Base-by-base conservation (phyloP, 2,888 invertebrate species). In the Lasius platythorax region DNA sequence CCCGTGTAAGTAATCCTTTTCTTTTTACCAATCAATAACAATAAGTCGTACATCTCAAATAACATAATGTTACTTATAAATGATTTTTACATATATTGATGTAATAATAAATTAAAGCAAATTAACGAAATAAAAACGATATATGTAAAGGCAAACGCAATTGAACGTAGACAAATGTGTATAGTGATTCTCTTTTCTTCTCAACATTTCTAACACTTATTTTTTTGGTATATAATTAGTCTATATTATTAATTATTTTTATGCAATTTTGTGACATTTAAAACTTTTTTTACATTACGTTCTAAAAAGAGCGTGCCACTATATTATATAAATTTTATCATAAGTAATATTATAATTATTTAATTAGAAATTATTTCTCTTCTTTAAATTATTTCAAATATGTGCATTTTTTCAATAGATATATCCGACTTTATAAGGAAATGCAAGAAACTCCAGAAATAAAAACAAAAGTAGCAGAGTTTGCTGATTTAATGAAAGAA, bases 401-500 rank as follows among this genome's bases (percentile, higher is more conserved):
- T 23, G 5, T 15, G 11, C 3, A 61, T 74, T n/a, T 15, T 23
- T 63, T 72, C 0, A 12, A 63, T n/a, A 63, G 61, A 58, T 83
- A 12, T 4, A 0, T 0, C 0, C 4, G 64, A 74, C 0, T 4
- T 43, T 11, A 3, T 5, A 1, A 6, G 0, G 2, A 58, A 9
- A 4, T 37, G 8, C 0, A 15, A 40, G 1, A 40, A 40, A 67
- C 4, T 56, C 9, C 30, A 28, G 33, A 56, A 40, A 84, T 91
- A 15, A 43, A 53, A 46, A 15, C 82, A 5, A 18, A 83, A 64
- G 53, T 91, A 18, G 73, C 87, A 8, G 6, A 83, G 4, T 91
- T 84, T 67, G 76, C 74, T 2, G 73, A 87, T 6, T 75, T 93
- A 6, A 87, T 91, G 88, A 18, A 82, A 0, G 66, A 87, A 12